A percentile compares a stretch with the other conserved stretches of the same genome.
These are phyloP conservation scores for Tilapia sparmanii DNA, from an alignment of 2,113 vertebrate genomes.

Conservation along the genomic window DNA sequence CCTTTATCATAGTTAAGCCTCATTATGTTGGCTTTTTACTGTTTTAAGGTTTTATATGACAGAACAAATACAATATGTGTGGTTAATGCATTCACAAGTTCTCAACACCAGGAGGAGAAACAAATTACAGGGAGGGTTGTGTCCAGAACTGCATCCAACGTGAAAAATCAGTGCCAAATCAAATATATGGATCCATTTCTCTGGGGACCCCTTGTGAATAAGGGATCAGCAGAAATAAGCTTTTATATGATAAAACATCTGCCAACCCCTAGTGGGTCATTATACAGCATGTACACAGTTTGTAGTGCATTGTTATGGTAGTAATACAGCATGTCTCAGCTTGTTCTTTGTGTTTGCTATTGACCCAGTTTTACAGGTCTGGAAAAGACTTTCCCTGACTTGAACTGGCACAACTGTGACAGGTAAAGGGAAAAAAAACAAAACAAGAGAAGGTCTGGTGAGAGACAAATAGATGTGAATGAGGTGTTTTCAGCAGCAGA, in stretches of 20 bases:
- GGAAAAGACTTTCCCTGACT: background rate
- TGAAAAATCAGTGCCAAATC: background rate
- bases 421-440: background rate
- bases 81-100: background rate
- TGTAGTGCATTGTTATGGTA: background rate
- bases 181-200: background rate
- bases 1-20: background rate
- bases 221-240: background rate
- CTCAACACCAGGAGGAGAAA: background rate
- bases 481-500: background rate
- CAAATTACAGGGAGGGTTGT: background rate
- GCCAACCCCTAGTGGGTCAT: background rate
- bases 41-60: background rate
- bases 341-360: background rate
- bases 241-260: background rate
- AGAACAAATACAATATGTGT: background rate
- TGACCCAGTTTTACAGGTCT: background rate
- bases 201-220: background rate
- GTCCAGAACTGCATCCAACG: background rate
- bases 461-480: background rate
- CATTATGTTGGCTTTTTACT: background rate
- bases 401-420: background rate
- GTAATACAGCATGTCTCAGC: background rate
- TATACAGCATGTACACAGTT: background rate
- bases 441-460: background rate